Evolutionary conservation across 2,113 vertebrate genomes (phyloP).

Genomic region (Epinephelus cyanopodus): DNA sequence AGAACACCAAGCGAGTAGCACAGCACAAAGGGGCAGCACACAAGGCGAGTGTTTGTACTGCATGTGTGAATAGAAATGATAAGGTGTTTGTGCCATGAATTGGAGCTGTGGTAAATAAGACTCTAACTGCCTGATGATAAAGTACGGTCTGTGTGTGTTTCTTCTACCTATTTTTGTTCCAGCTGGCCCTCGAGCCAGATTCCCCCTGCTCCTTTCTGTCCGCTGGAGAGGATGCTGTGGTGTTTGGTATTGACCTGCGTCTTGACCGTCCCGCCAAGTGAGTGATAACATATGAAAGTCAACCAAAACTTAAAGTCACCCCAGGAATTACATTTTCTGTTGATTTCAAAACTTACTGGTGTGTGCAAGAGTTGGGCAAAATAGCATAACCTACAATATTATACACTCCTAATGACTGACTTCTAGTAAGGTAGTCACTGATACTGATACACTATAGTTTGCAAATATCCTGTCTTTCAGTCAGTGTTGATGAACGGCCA

Average conservation of each 20-base stretch:
- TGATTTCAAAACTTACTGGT: neutral
- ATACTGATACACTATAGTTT: too few species aligned
- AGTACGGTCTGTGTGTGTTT: neutral
- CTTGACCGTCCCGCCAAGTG: conserved; percentile 94
- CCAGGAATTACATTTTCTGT: neutral
- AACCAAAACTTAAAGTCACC: neutral
- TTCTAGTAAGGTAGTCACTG: neutral
- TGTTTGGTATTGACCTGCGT: conserved; percentile 94
- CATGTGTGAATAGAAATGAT: neutral
- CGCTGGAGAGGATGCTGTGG: conserved; percentile 96
- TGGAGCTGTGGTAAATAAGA: neutral
- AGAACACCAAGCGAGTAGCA: conserved; percentile 95
- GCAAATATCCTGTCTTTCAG: neutral
- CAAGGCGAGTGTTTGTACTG: conserved; percentile 85
- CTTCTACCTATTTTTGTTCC: conserved; percentile 21
- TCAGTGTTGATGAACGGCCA: neutral
- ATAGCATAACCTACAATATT: neutral
- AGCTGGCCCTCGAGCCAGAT: conserved; percentile 97
- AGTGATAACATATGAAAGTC: conserved; percentile 69
- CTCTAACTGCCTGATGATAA: neutral
- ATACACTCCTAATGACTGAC: neutral
- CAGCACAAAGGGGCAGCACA: conserved; percentile 97
- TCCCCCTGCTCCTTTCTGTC: conserved; percentile 97
- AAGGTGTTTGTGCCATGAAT: neutral
- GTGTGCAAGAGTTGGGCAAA: neutral